A percentile compares a stretch with the other conserved stretches of the same genome.
phyloP scores from a whole-genome alignment of 2,888 invertebrate genomes.

The Acanthosepion esculentum region DNA sequence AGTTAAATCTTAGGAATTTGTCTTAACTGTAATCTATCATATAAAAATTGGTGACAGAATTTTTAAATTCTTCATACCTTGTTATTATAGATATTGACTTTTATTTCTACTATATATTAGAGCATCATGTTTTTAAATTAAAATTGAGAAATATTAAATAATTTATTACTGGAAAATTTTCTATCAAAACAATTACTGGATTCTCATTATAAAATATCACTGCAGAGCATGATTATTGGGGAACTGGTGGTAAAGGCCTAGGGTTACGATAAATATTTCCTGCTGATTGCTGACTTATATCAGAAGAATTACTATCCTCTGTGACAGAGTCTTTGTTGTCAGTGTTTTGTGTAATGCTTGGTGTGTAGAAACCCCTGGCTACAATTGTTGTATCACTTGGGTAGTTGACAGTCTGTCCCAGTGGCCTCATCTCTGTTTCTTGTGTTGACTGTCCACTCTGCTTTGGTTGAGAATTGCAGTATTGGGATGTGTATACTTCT shows the following conservation, averaged over 20 bases:
- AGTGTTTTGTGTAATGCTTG: not conserved
- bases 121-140: not conserved
- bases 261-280: not conserved
- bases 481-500: not conserved
- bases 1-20: not conserved
- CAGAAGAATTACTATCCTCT: constrained; percentile 1
- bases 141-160: not conserved
- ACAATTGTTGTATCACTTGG: constrained; percentile 10
- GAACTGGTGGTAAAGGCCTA: not conserved
- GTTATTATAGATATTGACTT: not conserved
- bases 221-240: not conserved
- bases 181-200: not conserved
- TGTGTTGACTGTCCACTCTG: not conserved
- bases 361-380: not conserved
- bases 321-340: constrained; percentile 9
- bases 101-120: not conserved
- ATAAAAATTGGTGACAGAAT: not conserved
- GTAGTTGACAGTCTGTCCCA: constrained; percentile 33
- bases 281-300: not conserved
- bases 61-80: not conserved
- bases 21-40: not conserved
- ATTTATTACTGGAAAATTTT: not conserved
- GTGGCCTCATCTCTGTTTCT: not conserved
- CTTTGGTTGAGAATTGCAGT: not conserved
- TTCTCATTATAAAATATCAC: not conserved